These are phyloP conservation scores for Perca flavescens DNA, from an alignment of 2,113 vertebrate genomes.

Conservation along the genomic window DNA sequence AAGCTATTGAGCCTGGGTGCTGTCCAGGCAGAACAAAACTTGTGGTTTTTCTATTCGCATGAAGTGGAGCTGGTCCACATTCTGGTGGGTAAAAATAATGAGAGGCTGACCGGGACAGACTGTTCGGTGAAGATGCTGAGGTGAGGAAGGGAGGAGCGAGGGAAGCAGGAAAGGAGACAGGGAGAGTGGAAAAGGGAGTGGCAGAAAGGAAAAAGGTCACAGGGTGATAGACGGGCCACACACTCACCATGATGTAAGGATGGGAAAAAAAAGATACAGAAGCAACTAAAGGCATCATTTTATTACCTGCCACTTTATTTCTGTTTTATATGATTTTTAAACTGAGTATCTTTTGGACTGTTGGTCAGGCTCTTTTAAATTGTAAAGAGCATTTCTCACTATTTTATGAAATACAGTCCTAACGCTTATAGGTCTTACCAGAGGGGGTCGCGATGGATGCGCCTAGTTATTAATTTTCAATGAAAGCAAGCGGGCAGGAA, in stretches of 20 bases:
- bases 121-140: conserved; percentile 75
- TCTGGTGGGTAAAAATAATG: conserved; percentile 90
- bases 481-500: too few species aligned
- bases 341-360: not conserved
- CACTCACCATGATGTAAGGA: conserved; percentile 45
- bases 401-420: not conserved
- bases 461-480: too few species aligned
- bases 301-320: not conserved
- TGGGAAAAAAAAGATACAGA: conserved; percentile 1
- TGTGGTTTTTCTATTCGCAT: conserved; percentile 90
- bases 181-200: conserved; percentile 60
- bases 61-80: conserved; percentile 90
- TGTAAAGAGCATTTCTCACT: not conserved
- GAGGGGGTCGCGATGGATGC: too few species aligned
- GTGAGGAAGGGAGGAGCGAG: conserved; percentile 58
- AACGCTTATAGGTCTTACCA: not conserved
- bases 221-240: conserved; percentile 58
- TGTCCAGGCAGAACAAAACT: conserved; percentile 87
- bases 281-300: too few species aligned
- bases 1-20: conserved; percentile 84
- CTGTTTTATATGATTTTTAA: not conserved
- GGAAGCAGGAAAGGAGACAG: conserved; percentile 59
- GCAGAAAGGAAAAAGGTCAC: conserved; percentile 38
- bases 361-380: not conserved
- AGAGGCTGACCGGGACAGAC: conserved; percentile 89